Conservation (phyloP, 2,888 invertebrate species). For the Lochmaea crataegi region DNA sequence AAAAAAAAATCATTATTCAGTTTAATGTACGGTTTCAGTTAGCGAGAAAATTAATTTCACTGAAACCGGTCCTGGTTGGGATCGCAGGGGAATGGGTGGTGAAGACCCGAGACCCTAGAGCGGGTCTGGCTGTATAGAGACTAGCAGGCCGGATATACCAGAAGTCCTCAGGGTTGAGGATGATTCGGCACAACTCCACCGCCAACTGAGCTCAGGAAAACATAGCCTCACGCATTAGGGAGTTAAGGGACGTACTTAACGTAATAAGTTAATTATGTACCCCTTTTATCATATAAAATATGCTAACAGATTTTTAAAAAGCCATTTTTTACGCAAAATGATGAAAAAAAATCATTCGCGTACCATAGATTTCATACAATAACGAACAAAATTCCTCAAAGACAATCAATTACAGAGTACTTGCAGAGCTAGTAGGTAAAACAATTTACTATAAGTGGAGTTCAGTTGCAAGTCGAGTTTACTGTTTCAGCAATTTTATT, state of each 20-base stretch:
- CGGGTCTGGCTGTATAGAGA: conserved; percentile 12
- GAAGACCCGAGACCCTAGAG: conserved; percentile 5
- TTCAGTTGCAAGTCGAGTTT: too few species aligned
- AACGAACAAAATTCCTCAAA: too few species aligned
- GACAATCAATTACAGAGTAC: too few species aligned
- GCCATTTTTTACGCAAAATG: too few species aligned
- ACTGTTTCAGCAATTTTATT: too few species aligned
- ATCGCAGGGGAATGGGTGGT: conserved; percentile 17
- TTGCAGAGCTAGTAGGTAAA: too few species aligned
- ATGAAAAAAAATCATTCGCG: too few species aligned
- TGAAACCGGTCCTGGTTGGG: conserved; percentile 31
- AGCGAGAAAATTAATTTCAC: neutral
- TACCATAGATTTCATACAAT: too few species aligned
- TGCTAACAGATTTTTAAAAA: too few species aligned
- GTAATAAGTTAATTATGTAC: neutral
- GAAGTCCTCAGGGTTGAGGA: conserved; percentile 59
- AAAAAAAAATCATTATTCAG: too few species aligned
- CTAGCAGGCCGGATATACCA: conserved; percentile 57
- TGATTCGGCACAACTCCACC: conserved; percentile 65
- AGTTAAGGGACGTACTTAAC: neutral
- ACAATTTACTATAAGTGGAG: too few species aligned
- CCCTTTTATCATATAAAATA: neutral
- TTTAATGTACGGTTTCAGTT: too few species aligned
- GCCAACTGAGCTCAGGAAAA: conserved; percentile 52
- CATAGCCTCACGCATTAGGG: conserved; percentile 39